Evolutionary conservation across 1,140 invertebrate genomes (phyloP).

Genomic region (Lepidurus packardi): DNA sequence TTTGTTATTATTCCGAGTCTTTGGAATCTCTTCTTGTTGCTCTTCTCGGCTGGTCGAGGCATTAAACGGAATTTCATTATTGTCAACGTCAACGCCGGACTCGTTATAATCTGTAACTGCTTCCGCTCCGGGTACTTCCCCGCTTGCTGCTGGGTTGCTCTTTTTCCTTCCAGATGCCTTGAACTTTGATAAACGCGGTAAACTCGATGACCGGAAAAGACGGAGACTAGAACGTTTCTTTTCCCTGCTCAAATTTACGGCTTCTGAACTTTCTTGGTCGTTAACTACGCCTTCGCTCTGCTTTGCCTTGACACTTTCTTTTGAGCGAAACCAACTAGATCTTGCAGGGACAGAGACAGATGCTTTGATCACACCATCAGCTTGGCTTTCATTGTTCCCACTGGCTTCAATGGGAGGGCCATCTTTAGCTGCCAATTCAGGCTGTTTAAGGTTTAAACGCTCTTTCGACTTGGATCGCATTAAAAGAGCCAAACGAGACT

Average conservation of each 20-base stretch:
- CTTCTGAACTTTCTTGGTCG: neutral
- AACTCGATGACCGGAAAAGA: neutral
- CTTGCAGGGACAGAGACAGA: neutral
- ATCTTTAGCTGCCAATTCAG: neutral
- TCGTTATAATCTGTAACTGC: neutral
- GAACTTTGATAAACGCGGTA: neutral
- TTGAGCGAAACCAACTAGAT: neutral
- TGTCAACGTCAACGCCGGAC: neutral
- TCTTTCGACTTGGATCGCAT: conserved; percentile 18
- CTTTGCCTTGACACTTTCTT: neutral
- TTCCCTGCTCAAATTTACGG: neutral
- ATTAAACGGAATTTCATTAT: neutral
- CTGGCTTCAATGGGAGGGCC: neutral
- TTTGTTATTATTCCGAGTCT: neutral
- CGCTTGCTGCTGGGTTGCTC: neutral
- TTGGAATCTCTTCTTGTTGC: neutral
- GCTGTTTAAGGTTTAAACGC: neutral
- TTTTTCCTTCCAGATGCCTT: neutral
- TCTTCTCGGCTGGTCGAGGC: neutral
- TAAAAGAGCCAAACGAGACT: neutral
- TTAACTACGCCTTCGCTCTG: neutral
- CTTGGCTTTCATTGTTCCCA: neutral
- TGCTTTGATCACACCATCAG: neutral
- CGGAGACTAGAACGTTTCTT: conserved; percentile 3
- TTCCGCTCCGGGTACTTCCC: neutral